Base-by-base conservation (phyloP, 2,797 vertebrate genomes). In the Mus spretus region DNA sequence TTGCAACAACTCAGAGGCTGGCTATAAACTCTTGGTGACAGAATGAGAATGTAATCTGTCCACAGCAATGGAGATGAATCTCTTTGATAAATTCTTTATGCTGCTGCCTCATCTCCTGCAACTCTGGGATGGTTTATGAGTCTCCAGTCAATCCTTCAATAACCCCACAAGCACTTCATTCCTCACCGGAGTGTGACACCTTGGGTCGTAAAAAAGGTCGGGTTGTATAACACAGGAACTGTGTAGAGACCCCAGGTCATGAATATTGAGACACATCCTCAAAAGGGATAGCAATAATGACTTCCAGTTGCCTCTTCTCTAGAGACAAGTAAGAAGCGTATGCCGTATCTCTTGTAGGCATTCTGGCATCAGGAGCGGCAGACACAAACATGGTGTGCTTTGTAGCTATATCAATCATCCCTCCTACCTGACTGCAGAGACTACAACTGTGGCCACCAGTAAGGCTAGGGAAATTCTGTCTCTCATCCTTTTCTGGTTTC, bases 21-120 rank as follows among this genome's bases (percentile, higher is more conserved):
- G 19, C 89, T 97, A 94, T 96, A 31, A 87, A 96, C 95, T 78
- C 88, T 89, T 8, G 77, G 74, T 97, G 97, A 96, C 81, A 91
- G 87, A 94, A 89, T 75, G 95, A 53, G 88, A 97, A 94, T 91
- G 70, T 78, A 98, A 98, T 93, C 88, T 87, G 96, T 97, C 97
- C 96, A 91, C 70, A 96, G 95, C 84, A 89, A 96, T 70, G 91
- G 77, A 92, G 97, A 98, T 88, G 92, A 96, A 97, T 97, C 93
- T 97, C 96, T 94, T 90, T 10, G 22, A 96, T 98, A 97, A 97
- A 98, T 98, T 98, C 96, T 97, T 97, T 93, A 96, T 77, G 86
- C 85, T 96, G 65, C 19, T 26, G 44, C 50, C 92, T 96, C 95
- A 97, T 96, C 81, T 94, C 89, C 95, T 96, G 90, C 94, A 97